A percentile compares a stretch with the other conserved stretches of the same genome.
phyloP scores from a whole-genome alignment of 2,888 invertebrate species.

The Rhimphoctona megacephalus region DNA sequence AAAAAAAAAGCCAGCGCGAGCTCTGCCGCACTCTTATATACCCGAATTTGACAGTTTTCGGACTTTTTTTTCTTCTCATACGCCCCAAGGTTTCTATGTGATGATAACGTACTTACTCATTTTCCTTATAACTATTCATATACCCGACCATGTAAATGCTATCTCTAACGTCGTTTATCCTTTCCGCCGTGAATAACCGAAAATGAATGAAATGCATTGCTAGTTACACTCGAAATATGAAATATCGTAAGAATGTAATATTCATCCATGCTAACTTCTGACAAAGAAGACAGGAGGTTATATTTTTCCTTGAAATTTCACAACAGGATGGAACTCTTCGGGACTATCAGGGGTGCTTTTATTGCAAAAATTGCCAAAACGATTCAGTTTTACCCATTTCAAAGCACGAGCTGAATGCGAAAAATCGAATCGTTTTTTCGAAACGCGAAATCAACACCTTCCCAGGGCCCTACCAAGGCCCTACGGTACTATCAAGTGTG shows the following conservation, averaged over 20 bases:
- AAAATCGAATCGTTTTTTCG: too few relatives aligned
- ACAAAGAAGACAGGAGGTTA: background rate
- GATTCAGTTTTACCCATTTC: too few relatives aligned
- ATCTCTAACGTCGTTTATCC: background rate
- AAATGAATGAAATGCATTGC: background rate
- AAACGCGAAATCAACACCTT: too few relatives aligned
- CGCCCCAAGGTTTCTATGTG: constrained; percentile 50
- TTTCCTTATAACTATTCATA: constrained; percentile 6
- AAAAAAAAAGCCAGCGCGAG: too few relatives aligned
- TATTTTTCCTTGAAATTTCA: background rate
- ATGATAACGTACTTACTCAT: constrained; percentile 40
- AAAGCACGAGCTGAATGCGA: too few relatives aligned
- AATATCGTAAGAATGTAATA: constrained; percentile 25
- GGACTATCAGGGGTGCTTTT: too few relatives aligned
- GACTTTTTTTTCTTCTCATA: constrained; percentile 67
- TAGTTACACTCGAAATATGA: constrained; percentile 22
- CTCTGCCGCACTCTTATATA: too few relatives aligned
- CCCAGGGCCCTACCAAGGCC: too few relatives aligned
- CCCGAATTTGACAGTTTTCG: too few relatives aligned
- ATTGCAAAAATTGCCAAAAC: too few relatives aligned
- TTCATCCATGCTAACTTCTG: background rate
- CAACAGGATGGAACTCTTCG: background rate
- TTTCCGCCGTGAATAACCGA: background rate
- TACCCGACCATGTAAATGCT: constrained; percentile 13
- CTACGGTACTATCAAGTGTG: too few relatives aligned